Evolutionary conservation across 2,888 invertebrate genomes (phyloP).

Genomic region (Slavum lentiscoides): DNA sequence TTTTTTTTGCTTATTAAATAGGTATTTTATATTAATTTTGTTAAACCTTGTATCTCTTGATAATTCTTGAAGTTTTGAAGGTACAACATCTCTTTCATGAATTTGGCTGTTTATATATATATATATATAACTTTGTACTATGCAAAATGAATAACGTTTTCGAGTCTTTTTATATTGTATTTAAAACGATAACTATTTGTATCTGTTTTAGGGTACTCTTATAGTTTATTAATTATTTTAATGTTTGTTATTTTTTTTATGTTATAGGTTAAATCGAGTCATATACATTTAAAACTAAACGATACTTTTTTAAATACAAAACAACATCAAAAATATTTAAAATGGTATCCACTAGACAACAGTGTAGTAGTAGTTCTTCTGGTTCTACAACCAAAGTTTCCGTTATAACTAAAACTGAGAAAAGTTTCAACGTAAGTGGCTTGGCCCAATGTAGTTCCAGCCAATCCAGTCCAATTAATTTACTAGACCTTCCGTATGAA

Average conservation of each 20-base stretch:
- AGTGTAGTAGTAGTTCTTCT: slow-evolving; percentile 62
- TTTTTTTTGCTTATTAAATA: too few species aligned
- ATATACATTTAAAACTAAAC: background rate
- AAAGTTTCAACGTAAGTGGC: slow-evolving; percentile 12
- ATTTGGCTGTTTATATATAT: too few species aligned
- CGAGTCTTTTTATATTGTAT: too few species aligned
- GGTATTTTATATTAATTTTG: too few species aligned
- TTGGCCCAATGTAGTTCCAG: slow-evolving; percentile 28
- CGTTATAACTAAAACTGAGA: slow-evolving; percentile 38
- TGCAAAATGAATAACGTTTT: too few species aligned
- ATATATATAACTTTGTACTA: too few species aligned
- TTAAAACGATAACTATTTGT: too few species aligned
- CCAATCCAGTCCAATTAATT: slow-evolving; percentile 57
- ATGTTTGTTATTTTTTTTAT: background rate
- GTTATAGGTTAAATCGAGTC: background rate
- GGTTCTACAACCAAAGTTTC: slow-evolving; percentile 37
- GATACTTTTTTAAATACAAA: background rate
- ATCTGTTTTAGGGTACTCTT: too few species aligned
- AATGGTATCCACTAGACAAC: slow-evolving; percentile 67
- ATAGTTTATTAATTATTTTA: too few species aligned
- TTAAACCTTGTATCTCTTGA: too few species aligned
- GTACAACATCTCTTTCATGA: too few species aligned
- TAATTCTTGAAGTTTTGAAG: too few species aligned
- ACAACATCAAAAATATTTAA: slow-evolving; percentile 17
- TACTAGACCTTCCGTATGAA: slow-evolving; percentile 79